These are phyloP conservation scores for Netelia fuscicornis DNA, from an alignment of 2,888 invertebrate genomes.

Conservation along the genomic window DNA sequence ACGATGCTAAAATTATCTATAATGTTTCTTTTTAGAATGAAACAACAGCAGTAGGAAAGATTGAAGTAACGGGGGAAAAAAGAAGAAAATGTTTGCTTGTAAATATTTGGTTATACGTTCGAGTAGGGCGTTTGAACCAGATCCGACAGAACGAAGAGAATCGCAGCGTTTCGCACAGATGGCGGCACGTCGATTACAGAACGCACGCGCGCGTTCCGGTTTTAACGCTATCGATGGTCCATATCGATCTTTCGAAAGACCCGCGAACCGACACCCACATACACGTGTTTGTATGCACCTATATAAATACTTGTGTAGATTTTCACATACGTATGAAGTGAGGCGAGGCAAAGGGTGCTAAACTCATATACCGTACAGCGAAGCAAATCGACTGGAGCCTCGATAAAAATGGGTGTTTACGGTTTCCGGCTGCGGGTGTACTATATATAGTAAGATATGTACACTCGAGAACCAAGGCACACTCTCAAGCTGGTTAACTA, in stretches of 20 bases:
- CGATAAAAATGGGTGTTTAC: constrained; percentile 66
- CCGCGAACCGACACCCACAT: constrained; percentile 1
- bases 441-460: constrained; percentile 42
- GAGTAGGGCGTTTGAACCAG: background rate
- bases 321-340: constrained; percentile 2
- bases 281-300: background rate
- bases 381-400: constrained; percentile 41
- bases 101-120: background rate
- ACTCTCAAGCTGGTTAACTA: constrained; percentile 68
- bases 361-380: constrained; percentile 18
- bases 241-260: constrained; percentile 57
- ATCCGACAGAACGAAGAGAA: background rate
- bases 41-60: too few species aligned
- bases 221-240: constrained; percentile 47
- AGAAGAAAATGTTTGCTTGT: background rate
- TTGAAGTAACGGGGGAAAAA: background rate
- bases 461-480: constrained; percentile 35
- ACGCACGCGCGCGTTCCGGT: constrained; percentile 46
- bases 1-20: background rate
- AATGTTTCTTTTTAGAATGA: background rate
- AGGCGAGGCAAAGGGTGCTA: constrained; percentile 27
- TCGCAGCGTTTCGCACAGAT: constrained; percentile 26
- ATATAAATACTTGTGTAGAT: constrained; percentile 6
- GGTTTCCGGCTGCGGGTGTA: constrained; percentile 65
- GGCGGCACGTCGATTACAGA: constrained; percentile 35